phyloP scores from a whole-genome alignment of 1,140 invertebrate species.

The Ceratina calcarata region DNA sequence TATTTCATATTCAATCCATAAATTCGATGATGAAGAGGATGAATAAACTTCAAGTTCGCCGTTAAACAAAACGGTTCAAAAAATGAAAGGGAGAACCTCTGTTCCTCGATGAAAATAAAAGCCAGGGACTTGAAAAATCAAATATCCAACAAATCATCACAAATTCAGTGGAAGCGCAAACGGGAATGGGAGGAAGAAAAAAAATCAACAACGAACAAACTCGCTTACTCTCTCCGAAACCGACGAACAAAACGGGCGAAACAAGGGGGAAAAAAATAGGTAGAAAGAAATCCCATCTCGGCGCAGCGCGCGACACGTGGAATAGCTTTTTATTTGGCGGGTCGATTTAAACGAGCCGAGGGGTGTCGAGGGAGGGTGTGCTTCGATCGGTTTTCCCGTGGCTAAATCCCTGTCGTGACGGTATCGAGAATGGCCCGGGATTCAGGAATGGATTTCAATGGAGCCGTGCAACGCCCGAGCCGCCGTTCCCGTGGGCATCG shows the following conservation, averaged over 20 bases:
- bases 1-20: too few species aligned
- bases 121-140: too few species aligned
- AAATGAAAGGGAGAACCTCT: too few species aligned
- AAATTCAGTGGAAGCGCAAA: too few species aligned
- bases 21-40: too few species aligned
- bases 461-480: not conserved
- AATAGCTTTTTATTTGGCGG: constrained; percentile 31
- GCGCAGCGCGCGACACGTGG: not conserved
- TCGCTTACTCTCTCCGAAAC: not conserved
- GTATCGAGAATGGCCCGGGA: constrained; percentile 33
- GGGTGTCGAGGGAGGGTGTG: not conserved
- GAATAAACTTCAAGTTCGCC: too few species aligned
- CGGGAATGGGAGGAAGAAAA: too few species aligned
- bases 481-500: constrained; percentile 20
- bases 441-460: constrained; percentile 49
- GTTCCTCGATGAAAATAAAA: too few species aligned
- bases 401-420: constrained; percentile 43
- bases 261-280: not conserved
- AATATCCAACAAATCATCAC: too few species aligned
- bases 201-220: not conserved
- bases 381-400: constrained; percentile 28
- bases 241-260: not conserved
- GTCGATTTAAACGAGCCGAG: constrained; percentile 29
- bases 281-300: not conserved
- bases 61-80: too few species aligned